A percentile compares a stretch with the other conserved stretches of the same genome.
phyloP scores from a whole-genome alignment of 1,140 invertebrate genomes.

The Nephila pilipes region DNA sequence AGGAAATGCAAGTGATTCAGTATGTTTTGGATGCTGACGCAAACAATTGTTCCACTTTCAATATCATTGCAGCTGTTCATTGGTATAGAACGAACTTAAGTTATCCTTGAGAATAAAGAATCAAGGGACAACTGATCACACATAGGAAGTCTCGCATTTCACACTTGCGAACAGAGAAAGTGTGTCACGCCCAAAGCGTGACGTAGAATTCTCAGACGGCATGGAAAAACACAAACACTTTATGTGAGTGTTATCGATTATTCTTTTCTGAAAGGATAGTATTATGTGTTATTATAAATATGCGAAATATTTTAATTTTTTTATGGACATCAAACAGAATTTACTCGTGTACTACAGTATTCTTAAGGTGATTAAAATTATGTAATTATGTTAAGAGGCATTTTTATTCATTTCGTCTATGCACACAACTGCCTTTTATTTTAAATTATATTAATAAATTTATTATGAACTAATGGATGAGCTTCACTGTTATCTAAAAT shows the following conservation, averaged over 20 bases:
- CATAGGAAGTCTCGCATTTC: neutral
- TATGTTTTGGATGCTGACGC: neutral
- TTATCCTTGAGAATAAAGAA: conserved; percentile 26
- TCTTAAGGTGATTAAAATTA: too few relatives aligned
- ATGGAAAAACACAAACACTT: conserved; percentile 9
- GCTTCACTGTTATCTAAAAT: too few relatives aligned
- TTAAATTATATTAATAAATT: too few relatives aligned
- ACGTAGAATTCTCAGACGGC: conserved; percentile 15
- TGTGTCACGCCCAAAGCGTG: conserved; percentile 33
- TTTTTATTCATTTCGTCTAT: too few relatives aligned
- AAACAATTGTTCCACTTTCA: neutral
- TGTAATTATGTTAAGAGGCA: too few relatives aligned
- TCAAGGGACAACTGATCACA: conserved; percentile 9
- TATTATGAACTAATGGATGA: too few relatives aligned
- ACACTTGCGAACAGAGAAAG: neutral
- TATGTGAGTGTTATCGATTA: conserved; percentile 1
- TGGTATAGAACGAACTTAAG: neutral
- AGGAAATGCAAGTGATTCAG: neutral
- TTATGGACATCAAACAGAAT: too few relatives aligned
- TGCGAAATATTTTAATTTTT: neutral
- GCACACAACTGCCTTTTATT: too few relatives aligned
- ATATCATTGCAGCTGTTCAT: conserved; percentile 6
- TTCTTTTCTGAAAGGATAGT: neutral
- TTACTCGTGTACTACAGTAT: too few relatives aligned
- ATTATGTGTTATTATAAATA: conserved; percentile 15